These are phyloP conservation scores for Orthonevra nobilis DNA, from an alignment of 2,888 invertebrate genomes.

Conservation along the genomic window DNA sequence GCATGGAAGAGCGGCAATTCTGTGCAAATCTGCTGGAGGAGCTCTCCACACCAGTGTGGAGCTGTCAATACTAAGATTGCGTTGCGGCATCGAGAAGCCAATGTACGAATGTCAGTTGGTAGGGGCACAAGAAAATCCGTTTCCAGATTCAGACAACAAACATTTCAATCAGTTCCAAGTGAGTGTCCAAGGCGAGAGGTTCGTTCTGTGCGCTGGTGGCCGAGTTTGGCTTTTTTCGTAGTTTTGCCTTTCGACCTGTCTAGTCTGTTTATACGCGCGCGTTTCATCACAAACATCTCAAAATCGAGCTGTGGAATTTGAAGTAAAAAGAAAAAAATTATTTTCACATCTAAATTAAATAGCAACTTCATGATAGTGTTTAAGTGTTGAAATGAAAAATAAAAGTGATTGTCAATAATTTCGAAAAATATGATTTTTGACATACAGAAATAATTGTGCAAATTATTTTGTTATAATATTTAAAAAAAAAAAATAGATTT, in stretches of 20 bases:
- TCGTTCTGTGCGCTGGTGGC: constrained; percentile 51
- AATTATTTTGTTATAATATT: no score
- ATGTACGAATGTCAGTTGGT: constrained; percentile 60
- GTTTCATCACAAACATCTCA: constrained; percentile 23
- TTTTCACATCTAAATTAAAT: no score
- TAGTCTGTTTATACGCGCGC: constrained; percentile 41
- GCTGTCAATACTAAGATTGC: constrained; percentile 67
- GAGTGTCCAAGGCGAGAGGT: constrained; percentile 63
- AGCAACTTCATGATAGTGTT: no score
- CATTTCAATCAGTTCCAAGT: constrained; percentile 69
- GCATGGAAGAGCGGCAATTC: background rate
- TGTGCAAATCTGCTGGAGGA: constrained; percentile 9
- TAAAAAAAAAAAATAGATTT: no score
- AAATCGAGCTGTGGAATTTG: constrained; percentile 17
- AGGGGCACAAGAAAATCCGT: constrained; percentile 52
- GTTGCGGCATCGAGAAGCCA: constrained; percentile 68
- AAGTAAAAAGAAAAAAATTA: constrained; percentile 24
- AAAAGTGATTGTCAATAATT: no score
- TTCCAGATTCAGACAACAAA: no score
- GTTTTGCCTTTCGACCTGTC: constrained; percentile 25
- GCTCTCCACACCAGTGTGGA: constrained; percentile 45
- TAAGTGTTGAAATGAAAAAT: no score
- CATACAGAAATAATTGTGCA: no score
- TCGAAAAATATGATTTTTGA: no score
- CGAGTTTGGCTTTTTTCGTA: constrained; percentile 41